Conservation (phyloP, 2,113 vertebrate genomes). For the Pipa parva region DNA sequence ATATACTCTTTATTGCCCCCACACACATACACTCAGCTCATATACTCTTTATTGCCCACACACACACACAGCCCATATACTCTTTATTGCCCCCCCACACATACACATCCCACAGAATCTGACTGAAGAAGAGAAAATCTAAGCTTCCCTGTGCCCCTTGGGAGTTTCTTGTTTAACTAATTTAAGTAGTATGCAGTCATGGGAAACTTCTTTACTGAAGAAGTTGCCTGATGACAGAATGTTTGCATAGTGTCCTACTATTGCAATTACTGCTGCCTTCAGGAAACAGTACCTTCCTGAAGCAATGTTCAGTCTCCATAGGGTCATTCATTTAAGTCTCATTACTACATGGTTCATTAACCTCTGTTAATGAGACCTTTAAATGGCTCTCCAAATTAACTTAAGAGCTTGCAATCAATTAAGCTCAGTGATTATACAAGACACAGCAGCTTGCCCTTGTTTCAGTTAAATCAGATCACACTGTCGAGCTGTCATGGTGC, state of each 20-base stretch:
- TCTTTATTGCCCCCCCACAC: too few species aligned
- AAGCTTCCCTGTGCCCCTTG: not conserved
- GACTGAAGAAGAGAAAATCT: too few species aligned
- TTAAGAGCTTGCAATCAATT: slow-evolving; percentile 44
- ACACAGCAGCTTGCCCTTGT: slow-evolving; percentile 17
- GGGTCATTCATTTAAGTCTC: slow-evolving; percentile 36
- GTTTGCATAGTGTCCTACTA: too few species aligned
- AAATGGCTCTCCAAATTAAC: slow-evolving; percentile 41
- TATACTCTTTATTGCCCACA: not conserved
- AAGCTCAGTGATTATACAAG: slow-evolving; percentile 31
- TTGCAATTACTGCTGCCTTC: slow-evolving; percentile 9
- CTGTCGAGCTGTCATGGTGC: not conserved
- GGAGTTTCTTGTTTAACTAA: not conserved
- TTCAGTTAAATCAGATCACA: slow-evolving; percentile 5
- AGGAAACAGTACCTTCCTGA: slow-evolving; percentile 9
- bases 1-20: too few species aligned
- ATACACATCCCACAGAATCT: too few species aligned
- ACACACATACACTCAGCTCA: too few species aligned
- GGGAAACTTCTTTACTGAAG: too few species aligned
- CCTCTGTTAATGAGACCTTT: slow-evolving; percentile 37
- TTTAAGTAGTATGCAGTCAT: too few species aligned
- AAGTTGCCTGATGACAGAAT: too few species aligned
- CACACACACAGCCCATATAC: too few species aligned
- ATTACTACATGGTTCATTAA: slow-evolving; percentile 40
- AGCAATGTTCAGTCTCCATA: slow-evolving; percentile 21